Conservation (phyloP, 2,888 invertebrate genomes). For the Bombyx huttoni region DNA sequence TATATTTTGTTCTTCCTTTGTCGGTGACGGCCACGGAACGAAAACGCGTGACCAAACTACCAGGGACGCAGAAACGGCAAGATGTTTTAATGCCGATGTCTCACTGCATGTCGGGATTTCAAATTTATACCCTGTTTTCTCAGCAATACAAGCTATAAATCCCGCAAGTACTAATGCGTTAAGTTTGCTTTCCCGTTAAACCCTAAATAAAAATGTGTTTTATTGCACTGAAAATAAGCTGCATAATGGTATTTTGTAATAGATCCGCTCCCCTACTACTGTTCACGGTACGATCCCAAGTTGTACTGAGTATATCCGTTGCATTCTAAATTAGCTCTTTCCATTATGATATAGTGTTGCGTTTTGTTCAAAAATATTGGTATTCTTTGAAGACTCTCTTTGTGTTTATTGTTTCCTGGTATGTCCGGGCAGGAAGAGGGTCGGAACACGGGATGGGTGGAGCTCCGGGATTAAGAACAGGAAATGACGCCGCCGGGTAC, state of each 20-base stretch:
- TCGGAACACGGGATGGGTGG: constrained; percentile 32
- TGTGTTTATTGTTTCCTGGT: constrained; percentile 26
- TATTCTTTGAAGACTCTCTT: not conserved
- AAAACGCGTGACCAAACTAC: constrained; percentile 34
- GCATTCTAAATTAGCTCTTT: not conserved
- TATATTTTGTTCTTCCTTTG: not conserved
- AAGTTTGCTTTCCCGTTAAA: not conserved
- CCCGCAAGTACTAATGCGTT: not conserved
- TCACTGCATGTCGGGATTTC: not conserved
- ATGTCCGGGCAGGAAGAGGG: constrained; percentile 24
- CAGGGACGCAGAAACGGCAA: constrained; percentile 15
- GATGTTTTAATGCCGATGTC: not conserved
- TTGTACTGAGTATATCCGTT: not conserved
- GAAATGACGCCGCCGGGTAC: not conserved
- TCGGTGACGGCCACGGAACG: constrained; percentile 27
- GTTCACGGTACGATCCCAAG: not conserved
- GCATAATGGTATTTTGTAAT: not conserved
- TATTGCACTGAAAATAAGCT: not conserved
- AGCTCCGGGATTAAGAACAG: constrained; percentile 12
- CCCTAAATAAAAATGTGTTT: not conserved
- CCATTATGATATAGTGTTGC: not conserved
- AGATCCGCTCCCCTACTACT: not conserved
- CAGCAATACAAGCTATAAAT: not conserved
- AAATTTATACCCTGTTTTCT: not conserved
- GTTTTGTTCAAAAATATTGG: not conserved